These are phyloP conservation scores for Paracentrotus lividus DNA, from an alignment of 53 echinoderm and acorn worm genomes.

Conservation along the genomic window DNA sequence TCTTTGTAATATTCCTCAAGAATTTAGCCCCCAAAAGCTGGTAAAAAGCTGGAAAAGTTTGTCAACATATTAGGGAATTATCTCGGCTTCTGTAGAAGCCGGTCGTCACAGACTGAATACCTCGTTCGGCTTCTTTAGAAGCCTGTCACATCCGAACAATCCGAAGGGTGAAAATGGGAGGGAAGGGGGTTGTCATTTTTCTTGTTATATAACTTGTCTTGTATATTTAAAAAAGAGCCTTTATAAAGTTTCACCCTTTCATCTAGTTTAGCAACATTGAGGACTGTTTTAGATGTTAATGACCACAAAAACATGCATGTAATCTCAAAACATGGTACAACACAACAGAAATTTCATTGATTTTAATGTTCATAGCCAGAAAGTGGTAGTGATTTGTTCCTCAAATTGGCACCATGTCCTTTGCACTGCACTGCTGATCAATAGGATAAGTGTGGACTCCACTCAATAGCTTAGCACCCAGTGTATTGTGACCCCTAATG, in stretches of 20 bases:
- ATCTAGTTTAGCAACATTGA: background rate
- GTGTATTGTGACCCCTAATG: slow-evolving; percentile 20
- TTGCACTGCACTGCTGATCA: slow-evolving; percentile 61
- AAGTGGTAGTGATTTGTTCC: slow-evolving; percentile 37
- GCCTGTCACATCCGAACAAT: too few species aligned
- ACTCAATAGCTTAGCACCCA: background rate
- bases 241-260: background rate
- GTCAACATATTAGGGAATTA: too few species aligned
- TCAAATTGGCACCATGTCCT: slow-evolving; percentile 66
- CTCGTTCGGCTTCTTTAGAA: too few species aligned
- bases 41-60: too few species aligned
- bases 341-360: background rate
- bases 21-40: too few species aligned
- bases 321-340: background rate
- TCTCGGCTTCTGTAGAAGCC: too few species aligned
- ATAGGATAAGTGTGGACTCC: slow-evolving; percentile 39
- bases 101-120: too few species aligned
- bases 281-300: background rate
- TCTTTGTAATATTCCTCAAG: too few species aligned
- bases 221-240: too few species aligned
- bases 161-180: too few species aligned
- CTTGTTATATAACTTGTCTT: background rate
- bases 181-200: too few species aligned
- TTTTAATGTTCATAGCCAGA: background rate
- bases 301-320: background rate